phyloP scores from a whole-genome alignment of 2,113 vertebrate genomes.

The Cyphomyrus plagiostoma region DNA sequence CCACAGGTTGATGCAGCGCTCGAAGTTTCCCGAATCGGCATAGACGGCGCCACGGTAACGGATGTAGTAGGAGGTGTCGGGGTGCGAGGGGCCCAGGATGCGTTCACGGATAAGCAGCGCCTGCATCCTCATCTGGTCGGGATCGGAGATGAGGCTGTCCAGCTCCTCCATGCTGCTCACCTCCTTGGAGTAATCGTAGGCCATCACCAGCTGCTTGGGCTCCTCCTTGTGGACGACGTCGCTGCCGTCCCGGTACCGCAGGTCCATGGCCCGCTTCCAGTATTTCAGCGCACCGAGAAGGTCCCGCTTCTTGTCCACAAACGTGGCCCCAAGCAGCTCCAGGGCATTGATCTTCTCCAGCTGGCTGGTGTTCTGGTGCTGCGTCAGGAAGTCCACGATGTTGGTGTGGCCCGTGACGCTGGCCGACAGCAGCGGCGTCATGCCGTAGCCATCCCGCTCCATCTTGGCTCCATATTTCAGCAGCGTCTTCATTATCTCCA shows the following conservation, averaged over 20 bases:
- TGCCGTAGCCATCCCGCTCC: conserved; percentile 95
- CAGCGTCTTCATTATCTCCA: conserved; percentile 98
- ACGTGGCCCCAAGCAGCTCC: conserved; percentile 91
- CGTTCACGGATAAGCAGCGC: conserved; percentile 90
- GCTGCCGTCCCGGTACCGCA: conserved; percentile 81
- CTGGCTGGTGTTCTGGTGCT: conserved; percentile 79
- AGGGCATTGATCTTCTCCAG: conserved; percentile 83
- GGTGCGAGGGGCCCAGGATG: conserved; percentile 92
- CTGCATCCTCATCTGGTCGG: conserved; percentile 98
- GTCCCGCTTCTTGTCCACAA: conserved; percentile 96
- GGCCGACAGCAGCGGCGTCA: conserved; percentile 94
- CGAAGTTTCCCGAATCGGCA: conserved; percentile 96
- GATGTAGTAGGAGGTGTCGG: conserved; percentile 97
- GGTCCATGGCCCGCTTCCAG: conserved; percentile 96
- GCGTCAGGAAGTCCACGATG: conserved; percentile 91
- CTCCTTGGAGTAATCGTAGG: conserved; percentile 92
- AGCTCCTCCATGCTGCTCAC: conserved; percentile 83
- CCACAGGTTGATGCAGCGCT: conserved; percentile 95
- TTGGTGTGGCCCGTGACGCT: conserved; percentile 97
- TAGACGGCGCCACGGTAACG: conserved; percentile 94
- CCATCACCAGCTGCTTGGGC: conserved; percentile 84
- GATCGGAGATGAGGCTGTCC: conserved; percentile 90
- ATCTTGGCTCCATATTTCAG: conserved; percentile 91
- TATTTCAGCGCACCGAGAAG: conserved; percentile 93
- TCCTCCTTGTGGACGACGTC: conserved; percentile 77